Evolutionary conservation across 2,888 invertebrate species (phyloP), one percentile per base, ranked within the genome.

Genomic region (Drosophila merina): DNA sequence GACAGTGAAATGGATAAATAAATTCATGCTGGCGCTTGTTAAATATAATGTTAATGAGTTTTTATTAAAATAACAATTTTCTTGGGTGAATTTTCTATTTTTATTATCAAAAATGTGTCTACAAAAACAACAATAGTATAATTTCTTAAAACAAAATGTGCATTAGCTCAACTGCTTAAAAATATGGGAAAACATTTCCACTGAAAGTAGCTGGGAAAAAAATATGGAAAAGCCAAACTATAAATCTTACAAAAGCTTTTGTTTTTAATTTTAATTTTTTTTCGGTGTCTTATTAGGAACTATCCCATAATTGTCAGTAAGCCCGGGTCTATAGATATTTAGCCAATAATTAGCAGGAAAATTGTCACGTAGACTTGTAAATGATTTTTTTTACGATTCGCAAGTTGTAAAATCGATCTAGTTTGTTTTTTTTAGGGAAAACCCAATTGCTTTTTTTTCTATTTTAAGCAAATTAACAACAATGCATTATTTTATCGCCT

Each of bases 281-380:
- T 42, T 8, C 14, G 42, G 20, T 42, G 8, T 20, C 42, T 42
- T 42, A 20, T 42, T 42, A 44, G 7, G 14, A 40, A 49, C 12
- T 49, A 31, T 49, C 14, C 48, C 31, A 49, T 49, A 38, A 8
- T 10, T 28, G 54, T 9, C 30, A 31, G 54, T 7, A 4, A 26
- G 54, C 51, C 20, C 0, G 33, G 6, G 55, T 48, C 26, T 30
- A 12, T 48, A 42, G 42, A 28, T 31, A 47, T 14, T 57, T 47
- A 7, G n/a, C 8, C 0, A 48, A 10, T 42, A 26, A 48, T 38
- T 56, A 47, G 47, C 9, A 7, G 12, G 25, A 31, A 25, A n/a
- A 10, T 36, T 4, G 33, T 12, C 26, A 12, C 5, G 5, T 38
- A 26, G 4, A 12, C 6, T 14, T 30, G 44, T 10, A 25, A 44